Conservation (phyloP, 1,140 invertebrate genomes). For the Homarus americanus region DNA sequence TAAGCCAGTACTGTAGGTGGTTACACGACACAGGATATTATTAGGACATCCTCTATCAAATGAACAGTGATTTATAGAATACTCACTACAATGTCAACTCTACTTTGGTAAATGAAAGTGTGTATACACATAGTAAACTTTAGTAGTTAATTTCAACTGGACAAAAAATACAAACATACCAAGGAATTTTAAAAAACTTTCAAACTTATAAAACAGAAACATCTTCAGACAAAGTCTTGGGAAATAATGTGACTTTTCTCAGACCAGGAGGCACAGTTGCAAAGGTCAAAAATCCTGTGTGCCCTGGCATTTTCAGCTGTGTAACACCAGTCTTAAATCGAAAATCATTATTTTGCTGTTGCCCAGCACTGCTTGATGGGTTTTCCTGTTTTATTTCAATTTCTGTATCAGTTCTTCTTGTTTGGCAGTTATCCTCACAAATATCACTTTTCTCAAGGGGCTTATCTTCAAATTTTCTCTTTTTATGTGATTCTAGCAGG, state of each 20-base stretch:
- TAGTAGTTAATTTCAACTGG: no score
- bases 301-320: conserved; percentile 87
- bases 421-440: not conserved
- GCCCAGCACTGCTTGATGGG: conserved; percentile 16
- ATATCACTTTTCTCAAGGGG: not conserved
- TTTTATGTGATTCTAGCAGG: conserved; percentile 77
- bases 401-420: conserved; percentile 20
- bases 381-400: conserved; percentile 15
- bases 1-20: no score
- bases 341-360: conserved; percentile 78
- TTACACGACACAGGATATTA: no score
- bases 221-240: not conserved
- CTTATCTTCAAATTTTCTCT: not conserved
- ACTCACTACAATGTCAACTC: no score
- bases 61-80: no score
- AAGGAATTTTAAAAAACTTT: no score
- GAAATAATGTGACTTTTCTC: not conserved
- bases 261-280: conserved; percentile 86
- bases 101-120: no score
- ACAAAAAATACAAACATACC: no score
- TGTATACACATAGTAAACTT: no score
- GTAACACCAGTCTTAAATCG: conserved; percentile 84
- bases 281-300: conserved; percentile 96
- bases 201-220: not conserved
- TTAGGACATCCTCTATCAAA: no score